Percentiles rank a stretch among this genome's conserved stretches.
Conservation (phyloP, 2,888 invertebrate species). For the Leptinotarsa rubiginosa region DNA sequence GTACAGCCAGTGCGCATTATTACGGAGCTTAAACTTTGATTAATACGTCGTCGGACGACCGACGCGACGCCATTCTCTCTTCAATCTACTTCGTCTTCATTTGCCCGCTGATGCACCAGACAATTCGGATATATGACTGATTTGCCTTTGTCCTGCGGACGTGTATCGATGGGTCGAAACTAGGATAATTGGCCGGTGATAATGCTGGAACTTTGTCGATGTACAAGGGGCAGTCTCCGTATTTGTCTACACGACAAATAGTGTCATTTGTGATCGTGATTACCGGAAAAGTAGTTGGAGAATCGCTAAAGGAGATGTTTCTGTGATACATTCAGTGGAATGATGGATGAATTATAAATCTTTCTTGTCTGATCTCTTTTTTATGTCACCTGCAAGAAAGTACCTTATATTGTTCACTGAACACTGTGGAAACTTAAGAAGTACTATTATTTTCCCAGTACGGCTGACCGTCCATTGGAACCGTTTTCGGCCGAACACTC, state of each 20-base stretch:
- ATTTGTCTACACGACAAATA: background rate
- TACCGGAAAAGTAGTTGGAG: too few relatives aligned
- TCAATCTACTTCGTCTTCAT: slow-evolving; percentile 55
- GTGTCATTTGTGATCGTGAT: too few relatives aligned
- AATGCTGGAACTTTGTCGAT: background rate
- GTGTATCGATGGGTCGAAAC: slow-evolving; percentile 27
- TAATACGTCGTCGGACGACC: slow-evolving; percentile 64
- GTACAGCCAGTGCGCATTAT: slow-evolving; percentile 66
- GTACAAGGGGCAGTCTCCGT: background rate
- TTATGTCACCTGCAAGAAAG: too few relatives aligned
- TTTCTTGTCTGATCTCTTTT: too few relatives aligned
- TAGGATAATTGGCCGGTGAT: slow-evolving; percentile 15
- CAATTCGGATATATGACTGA: slow-evolving; percentile 36
- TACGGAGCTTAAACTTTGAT: slow-evolving; percentile 68
- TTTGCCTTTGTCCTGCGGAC: slow-evolving; percentile 37
- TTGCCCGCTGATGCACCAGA: slow-evolving; percentile 41
- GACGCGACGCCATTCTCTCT: slow-evolving; percentile 56
- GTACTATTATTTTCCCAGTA: too few relatives aligned
- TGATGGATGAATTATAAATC: too few relatives aligned
- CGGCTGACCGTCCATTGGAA: too few relatives aligned
- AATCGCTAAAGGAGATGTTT: too few relatives aligned
- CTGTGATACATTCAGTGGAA: too few relatives aligned
- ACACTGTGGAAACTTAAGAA: too few relatives aligned
- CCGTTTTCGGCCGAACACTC: too few relatives aligned
- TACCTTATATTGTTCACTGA: too few relatives aligned